phyloP scores from a whole-genome alignment of 2,888 invertebrate species.

The Desoria tigrina region DNA sequence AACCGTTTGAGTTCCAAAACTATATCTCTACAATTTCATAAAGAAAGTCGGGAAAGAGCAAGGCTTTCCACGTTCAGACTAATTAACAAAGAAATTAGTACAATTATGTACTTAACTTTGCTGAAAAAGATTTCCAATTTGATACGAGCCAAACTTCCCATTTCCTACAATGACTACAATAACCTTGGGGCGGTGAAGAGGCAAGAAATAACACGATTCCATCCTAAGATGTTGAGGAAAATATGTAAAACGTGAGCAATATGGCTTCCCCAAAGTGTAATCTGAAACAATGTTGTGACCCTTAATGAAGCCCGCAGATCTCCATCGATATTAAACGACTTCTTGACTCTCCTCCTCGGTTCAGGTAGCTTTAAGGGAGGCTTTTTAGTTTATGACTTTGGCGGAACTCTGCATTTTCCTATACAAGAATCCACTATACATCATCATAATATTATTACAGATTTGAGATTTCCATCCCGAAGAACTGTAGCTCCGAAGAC shows the following conservation, averaged over 20 bases:
- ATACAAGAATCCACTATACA: too few species aligned
- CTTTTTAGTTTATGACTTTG: too few species aligned
- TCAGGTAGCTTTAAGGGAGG: too few species aligned
- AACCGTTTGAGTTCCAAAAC: too few species aligned
- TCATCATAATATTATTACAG: too few species aligned
- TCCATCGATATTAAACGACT: slow-evolving; percentile 12
- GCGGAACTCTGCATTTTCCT: too few species aligned
- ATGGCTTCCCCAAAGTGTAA: slow-evolving; percentile 12
- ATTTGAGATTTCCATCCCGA: too few species aligned
- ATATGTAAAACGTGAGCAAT: slow-evolving; percentile 12
- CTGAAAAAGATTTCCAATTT: slow-evolving; percentile 9
- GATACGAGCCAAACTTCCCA: not conserved
- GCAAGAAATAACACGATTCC: not conserved
- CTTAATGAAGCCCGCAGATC: slow-evolving; percentile 12
- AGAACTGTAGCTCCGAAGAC: too few species aligned
- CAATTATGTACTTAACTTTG: slow-evolving; percentile 2
- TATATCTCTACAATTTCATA: too few species aligned
- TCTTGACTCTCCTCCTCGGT: not conserved
- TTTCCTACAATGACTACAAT: not conserved
- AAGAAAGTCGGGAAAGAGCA: too few species aligned
- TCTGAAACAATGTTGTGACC: slow-evolving; percentile 11
- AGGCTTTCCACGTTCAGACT: not conserved
- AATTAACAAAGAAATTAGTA: slow-evolving; percentile 3
- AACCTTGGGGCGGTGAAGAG: not conserved
- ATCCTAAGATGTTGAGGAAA: not conserved